A percentile compares a stretch with the other conserved stretches of the same genome.
Conservation (phyloP, 2,113 vertebrate genomes). For the Pelecanoides urinatrix region DNA sequence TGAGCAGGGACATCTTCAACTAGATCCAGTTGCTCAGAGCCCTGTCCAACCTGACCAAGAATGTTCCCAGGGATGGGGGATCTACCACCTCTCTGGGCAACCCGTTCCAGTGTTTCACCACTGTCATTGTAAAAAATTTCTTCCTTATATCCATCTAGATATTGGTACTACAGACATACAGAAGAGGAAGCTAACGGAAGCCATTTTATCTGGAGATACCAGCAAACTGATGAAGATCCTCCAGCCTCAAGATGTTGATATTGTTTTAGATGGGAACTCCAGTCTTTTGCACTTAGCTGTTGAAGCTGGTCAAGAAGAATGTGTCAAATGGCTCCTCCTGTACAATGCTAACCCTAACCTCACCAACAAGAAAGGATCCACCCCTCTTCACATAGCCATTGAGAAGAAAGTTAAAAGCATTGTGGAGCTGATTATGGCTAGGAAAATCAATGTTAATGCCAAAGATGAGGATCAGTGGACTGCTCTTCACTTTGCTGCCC, state of each 20-base stretch:
- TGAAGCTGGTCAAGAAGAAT: constrained; percentile 89
- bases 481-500: constrained; percentile 91
- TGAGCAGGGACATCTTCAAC: neutral
- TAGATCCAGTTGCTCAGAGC: neutral
- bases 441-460: constrained; percentile 89
- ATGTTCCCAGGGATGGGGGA: neutral
- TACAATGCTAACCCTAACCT: constrained; percentile 91
- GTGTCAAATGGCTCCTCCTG: constrained; percentile 91
- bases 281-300: constrained; percentile 91
- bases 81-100: neutral
- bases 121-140: neutral
- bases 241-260: constrained; percentile 96
- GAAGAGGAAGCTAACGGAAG: constrained; percentile 90
- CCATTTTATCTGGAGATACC: constrained; percentile 87
- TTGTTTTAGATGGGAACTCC: constrained; percentile 84
- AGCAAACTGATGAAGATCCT: constrained; percentile 96
- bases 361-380: constrained; percentile 83
- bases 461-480: constrained; percentile 97
- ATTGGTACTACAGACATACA: constrained; percentile 84
- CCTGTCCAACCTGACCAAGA: neutral
- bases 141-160: constrained; percentile 69
- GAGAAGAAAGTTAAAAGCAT: constrained; percentile 84
- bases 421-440: constrained; percentile 87
- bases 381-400: constrained; percentile 88
- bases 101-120: neutral